Evolutionary conservation across 2,113 vertebrate species (phyloP).

Genomic region (Platichthys flesus): DNA sequence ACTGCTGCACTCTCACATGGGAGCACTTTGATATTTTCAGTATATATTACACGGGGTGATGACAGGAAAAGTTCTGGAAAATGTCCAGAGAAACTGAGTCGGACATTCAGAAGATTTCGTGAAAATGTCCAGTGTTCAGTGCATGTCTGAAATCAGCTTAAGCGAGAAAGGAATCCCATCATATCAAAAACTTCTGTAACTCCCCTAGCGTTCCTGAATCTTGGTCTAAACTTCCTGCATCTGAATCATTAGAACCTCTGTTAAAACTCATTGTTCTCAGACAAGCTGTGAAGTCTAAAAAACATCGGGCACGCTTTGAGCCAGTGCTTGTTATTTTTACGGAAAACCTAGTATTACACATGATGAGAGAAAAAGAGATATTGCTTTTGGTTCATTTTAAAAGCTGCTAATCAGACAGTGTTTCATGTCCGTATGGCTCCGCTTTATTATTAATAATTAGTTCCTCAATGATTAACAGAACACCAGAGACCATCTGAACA

Average conservation of each 20-base stretch:
- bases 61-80: too few relatives aligned
- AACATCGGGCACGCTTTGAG: background rate
- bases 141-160: too few relatives aligned
- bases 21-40: too few relatives aligned
- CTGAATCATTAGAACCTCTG: background rate
- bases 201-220: background rate
- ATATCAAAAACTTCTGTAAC: background rate
- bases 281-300: background rate
- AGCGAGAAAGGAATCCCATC: background rate
- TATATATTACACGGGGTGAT: too few relatives aligned
- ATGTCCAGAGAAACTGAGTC: too few relatives aligned
- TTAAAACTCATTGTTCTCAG: background rate
- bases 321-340: background rate
- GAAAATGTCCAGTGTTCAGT: too few relatives aligned
- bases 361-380: background rate
- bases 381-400: background rate
- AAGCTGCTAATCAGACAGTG: background rate
- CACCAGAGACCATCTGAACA: background rate
- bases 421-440: background rate
- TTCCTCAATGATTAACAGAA: background rate
- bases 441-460: constrained; percentile 16
- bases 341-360: background rate
- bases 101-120: too few relatives aligned
- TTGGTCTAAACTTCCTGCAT: background rate
- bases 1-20: too few relatives aligned